phyloP scores from a whole-genome alignment of 2,888 invertebrate genomes.

The Thymelicus sylvestris region DNA sequence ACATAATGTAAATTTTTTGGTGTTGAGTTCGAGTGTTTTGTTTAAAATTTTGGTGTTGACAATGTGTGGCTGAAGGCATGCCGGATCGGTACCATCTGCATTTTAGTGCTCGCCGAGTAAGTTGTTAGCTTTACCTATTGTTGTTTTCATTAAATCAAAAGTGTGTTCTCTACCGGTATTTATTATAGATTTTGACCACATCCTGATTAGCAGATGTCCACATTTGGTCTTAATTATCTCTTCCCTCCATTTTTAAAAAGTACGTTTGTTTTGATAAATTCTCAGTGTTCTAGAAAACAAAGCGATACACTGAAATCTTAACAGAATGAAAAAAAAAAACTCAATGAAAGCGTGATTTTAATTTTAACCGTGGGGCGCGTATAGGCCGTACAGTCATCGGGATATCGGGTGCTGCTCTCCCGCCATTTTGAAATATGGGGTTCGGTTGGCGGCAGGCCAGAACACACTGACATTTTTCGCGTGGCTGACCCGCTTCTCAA shows the following conservation, averaged over 20 bases:
- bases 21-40: constrained; percentile 41
- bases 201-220: too few relatives aligned
- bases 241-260: background rate
- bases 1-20: background rate
- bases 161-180: too few relatives aligned
- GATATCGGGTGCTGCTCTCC: constrained; percentile 37
- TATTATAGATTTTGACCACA: too few relatives aligned
- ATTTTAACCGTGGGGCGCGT: constrained; percentile 45
- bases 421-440: constrained; percentile 62
- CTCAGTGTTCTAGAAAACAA: background rate
- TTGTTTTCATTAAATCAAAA: too few relatives aligned
- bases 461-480: constrained; percentile 67
- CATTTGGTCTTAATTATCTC: too few relatives aligned
- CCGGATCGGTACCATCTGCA: constrained; percentile 71
- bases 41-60: constrained; percentile 39
- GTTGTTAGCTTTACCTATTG: constrained; percentile 45
- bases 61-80: constrained; percentile 60
- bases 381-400: constrained; percentile 54
- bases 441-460: constrained; percentile 65
- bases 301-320: constrained; percentile 3
- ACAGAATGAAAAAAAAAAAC: constrained; percentile 20
- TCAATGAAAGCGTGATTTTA: constrained; percentile 42
- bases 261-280: constrained; percentile 11
- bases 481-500: constrained; percentile 63
- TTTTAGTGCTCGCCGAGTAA: constrained; percentile 65